Evolutionary conservation across 1,140 invertebrate genomes (phyloP), one percentile per base, ranked within the genome.

Genomic region (Cherax quadricarinatus): DNA sequence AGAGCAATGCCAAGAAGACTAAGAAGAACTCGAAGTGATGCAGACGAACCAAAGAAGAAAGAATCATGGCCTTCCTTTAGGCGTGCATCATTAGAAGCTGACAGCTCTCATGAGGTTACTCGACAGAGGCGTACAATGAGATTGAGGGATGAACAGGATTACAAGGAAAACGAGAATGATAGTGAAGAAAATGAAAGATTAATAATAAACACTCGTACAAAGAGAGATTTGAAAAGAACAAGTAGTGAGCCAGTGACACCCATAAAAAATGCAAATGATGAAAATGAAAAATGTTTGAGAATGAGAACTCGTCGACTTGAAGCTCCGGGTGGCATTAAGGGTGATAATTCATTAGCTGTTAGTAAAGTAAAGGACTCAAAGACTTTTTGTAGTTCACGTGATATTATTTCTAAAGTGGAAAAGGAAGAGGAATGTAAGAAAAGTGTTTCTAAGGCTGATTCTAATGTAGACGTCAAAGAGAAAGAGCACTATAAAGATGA

Each of bases 1-100:
- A 89, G 24, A 66, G 75, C 62, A 21, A 24, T 49, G 7, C 57
- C 90, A 0, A 86, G 90, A 41, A 91, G 85, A 30, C 75, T 91
- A 4, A 85, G 90, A 49, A 79, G 90, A 70, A 91, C 90, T 49
- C 53, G 90, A 53, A 91, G 90, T 57, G 90, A 91, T 81, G 85
- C 90, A 14, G 90, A 91, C 10, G 90, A 91, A 21, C 30, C 84
- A 7, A 66, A 51, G 53, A 86, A 57, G n/a, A 91, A 82, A 57
- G 75, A n/a, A 0, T 62, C 73, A 0, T 24, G 41, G 3, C 53
- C 51, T 18, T 57, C 75, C n/a, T 62, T 73, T 9, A 86, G 90
- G n/a, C 84, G 90, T 30, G 75, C 84, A n/a, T 91, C 90, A 6
- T 66, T 91, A 49, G 90, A 91, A 70, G 18, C 49, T 18, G 90